Conservation (phyloP, 2,113 vertebrate genomes). For the Semnopithecus entellus region DNA sequence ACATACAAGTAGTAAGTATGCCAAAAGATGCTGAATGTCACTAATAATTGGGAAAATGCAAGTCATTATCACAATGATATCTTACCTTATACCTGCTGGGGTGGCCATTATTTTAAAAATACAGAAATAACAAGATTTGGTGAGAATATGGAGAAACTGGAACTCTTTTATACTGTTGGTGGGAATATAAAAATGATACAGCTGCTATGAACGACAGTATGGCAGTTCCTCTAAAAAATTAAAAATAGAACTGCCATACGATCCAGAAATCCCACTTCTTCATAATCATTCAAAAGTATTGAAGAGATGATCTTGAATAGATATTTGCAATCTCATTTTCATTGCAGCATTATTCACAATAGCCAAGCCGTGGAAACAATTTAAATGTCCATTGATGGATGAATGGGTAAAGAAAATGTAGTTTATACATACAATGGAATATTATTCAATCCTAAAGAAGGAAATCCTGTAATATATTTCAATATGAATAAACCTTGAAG, state of each 20-base stretch:
- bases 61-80: neutral
- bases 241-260: neutral
- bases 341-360: neutral
- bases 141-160: neutral
- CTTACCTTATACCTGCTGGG: neutral
- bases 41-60: neutral
- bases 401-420: neutral
- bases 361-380: neutral
- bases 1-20: neutral
- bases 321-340: neutral
- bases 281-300: neutral
- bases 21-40: neutral
- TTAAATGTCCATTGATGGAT: neutral
- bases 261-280: neutral
- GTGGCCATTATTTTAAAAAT: neutral
- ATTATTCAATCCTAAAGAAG: neutral
- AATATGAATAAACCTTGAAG: neutral
- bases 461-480: neutral
- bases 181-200: neutral
- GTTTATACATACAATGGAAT: neutral
- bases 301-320: neutral
- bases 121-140: neutral
- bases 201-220: neutral
- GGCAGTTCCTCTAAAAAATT: neutral
- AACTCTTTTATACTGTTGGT: neutral